Evolutionary conservation across 1,140 invertebrate genomes (phyloP), one percentile per base, ranked within the genome.

Genomic region (Philotrypesis tridentata): DNA sequence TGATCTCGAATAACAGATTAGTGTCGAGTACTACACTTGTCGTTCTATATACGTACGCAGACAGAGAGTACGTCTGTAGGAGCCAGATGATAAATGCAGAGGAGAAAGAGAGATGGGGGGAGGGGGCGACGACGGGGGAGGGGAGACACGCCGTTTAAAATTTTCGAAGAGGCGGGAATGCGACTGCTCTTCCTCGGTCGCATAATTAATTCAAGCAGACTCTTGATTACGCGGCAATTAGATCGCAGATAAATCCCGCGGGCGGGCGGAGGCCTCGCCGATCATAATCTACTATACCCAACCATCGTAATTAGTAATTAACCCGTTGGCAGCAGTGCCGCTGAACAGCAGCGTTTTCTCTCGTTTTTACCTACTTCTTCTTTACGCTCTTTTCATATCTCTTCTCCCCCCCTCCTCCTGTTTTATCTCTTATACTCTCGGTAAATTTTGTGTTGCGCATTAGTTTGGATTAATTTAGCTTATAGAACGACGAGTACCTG

Each of bases 221-320:
- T 77, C 80, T 82, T 77, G 77, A 82, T 82, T 77, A 63, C 80
- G 74, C 74, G 68, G 74, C 68, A 82, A 82, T 82, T 72, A 82
- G 80, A 77, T 82, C n/a, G 67, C 67, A 63, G 80, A 82, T 82
- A 82, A 82, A 82, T 82, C 25, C 25, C 33, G 33, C 43, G 73
- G n/a, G 79, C 29, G 37, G 37, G 9, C n/a, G 37, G 79, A 71
- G 21, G 40, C 40, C 48, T 48, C 17, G 8, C 9, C 65, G 73
- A 82, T 76, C 71, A 76, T 71, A 70, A 76, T 77, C 74, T 60
- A 40, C 61, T 81, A 70, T 60, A 81, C 4, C 33, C 79, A 72
- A 29, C 79, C 67, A 81, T 81, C 79, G 79, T 81, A 74, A 81
- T 81, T 81, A 81, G 72, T 81, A 68, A 75, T 79, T 79, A 79